Base-by-base conservation (phyloP, 1,140 invertebrate species). In the Drosophila nannoptera region DNA sequence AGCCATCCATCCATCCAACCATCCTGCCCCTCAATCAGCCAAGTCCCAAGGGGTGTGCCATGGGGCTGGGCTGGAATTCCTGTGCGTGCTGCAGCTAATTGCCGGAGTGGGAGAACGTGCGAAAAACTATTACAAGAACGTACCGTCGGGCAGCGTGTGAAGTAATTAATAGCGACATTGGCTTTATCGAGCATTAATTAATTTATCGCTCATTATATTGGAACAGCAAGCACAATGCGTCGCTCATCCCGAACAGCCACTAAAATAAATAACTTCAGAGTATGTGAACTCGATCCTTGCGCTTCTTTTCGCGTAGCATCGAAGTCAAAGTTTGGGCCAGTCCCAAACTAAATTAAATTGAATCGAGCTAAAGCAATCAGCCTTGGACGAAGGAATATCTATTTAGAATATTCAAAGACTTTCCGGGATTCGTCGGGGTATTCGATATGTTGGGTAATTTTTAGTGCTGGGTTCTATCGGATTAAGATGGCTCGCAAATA, bases 141-240 rank as follows among this genome's bases (percentile, higher is more conserved):
- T 72, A 48, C 14, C 8, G 35, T 12, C 50, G 8, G 33, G 54
- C 56, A 56, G 66, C 72, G 50, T 65, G 73, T 45, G 58, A 54
- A 68, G 73, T 83, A 83, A 83, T 86, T 83, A 83, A 83, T 80
- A 56, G 75, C 69, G 80, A 84, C 80, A 83, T 80, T 80, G 77
- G 62, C 77, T 84, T 80, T 83, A 83, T 83, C 69, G 77, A 64
- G 60, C 73, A 71, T 80, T 86, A 83, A 83, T 83, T 86, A 76
- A 83, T 83, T 83, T 83, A 83, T 80, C 60, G 80, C 8, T 54
- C 58, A 67, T 78, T 69, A 73, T 75, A 67, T 9, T 50, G 31
- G 31, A 50, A 16, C 48, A 50, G n/a, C 12, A 35, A 1, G 12
- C 7, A 50, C 31, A 35, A 45, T 45, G 11, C 36, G 11, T 7